phyloP scores from a whole-genome alignment of 2,113 vertebrate genomes.

The Platichthys flesus region DNA sequence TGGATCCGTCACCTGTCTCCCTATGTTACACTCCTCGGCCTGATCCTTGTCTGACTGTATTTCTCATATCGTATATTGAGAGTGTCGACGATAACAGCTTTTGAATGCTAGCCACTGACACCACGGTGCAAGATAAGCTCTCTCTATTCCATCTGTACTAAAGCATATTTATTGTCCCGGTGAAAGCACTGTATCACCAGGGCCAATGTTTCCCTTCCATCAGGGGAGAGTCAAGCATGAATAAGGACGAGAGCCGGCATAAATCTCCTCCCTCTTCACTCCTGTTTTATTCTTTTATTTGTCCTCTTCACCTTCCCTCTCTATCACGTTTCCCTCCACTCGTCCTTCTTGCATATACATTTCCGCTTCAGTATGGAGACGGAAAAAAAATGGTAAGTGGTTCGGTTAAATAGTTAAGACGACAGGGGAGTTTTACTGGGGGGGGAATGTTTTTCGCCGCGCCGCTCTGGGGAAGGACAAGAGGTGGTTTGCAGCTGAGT shows the following conservation, averaged over 20 bases:
- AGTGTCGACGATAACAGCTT: slow-evolving; percentile 66
- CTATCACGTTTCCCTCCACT: slow-evolving; percentile 12
- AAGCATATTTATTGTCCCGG: slow-evolving; percentile 77
- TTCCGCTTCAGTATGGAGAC: slow-evolving; percentile 3
- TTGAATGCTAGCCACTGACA: slow-evolving; percentile 69
- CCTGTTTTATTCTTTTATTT: slow-evolving; percentile 35
- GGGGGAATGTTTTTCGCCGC: slow-evolving; percentile 35
- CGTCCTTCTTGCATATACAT: slow-evolving; percentile 7
- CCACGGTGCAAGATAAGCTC: slow-evolving; percentile 76
- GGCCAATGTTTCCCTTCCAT: slow-evolving; percentile 73
- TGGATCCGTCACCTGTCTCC: slow-evolving; percentile 3
- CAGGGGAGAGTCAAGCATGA: slow-evolving; percentile 74
- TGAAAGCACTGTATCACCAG: slow-evolving; percentile 69
- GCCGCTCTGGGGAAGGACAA: slow-evolving; percentile 36
- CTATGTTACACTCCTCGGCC: slow-evolving; percentile 2
- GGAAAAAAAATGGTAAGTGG: slow-evolving; percentile 33
- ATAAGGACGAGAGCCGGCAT: slow-evolving; percentile 66
- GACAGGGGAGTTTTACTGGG: slow-evolving; percentile 40
- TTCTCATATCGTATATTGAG: slow-evolving; percentile 46
- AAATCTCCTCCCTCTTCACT: slow-evolving; percentile 63
- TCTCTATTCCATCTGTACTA: slow-evolving; percentile 65
- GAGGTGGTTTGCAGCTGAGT: slow-evolving; percentile 60
- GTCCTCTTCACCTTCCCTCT: slow-evolving; percentile 27
- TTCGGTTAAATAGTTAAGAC: slow-evolving; percentile 18
- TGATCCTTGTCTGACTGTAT: slow-evolving; percentile 31